Base-by-base conservation (phyloP, 2,888 invertebrate species). In the Deilephila porcellus region DNA sequence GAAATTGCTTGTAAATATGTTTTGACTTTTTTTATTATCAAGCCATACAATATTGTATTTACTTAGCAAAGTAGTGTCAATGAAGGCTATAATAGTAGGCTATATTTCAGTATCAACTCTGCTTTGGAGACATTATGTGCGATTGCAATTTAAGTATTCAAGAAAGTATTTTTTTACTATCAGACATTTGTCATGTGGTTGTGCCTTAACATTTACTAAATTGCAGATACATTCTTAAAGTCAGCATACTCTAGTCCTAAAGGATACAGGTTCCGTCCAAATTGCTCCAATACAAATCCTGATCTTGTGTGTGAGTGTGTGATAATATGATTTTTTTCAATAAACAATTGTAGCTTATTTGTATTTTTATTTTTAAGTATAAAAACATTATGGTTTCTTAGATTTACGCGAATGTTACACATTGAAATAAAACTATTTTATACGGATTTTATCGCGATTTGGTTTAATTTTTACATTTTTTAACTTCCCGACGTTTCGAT, bases 221-320 rank as follows among this genome's bases (percentile, higher is more conserved):
- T 71, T 72, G 32, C 64, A 67, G 62, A 74, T 45, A 71, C 86
- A 83, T 84, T 93, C 91, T 89, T 87, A 79, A 86, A 85, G 79
- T 87, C 83, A 83, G 82, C 80, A 85, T 83, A 85, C 83, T 92
- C 93, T 93, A 94, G 93, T 93, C 94, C 85, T 92, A 88, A 86
- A 88, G 86, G 88, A 81, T 88, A 91, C 90, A 86, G 85, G 90
- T 91, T 93, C 94, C 94, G 94, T 94, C 94, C 94, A 93, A 93
- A 92, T 91, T 93, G 87, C 88, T 91, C 88, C 86, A 87, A 82
- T 87, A 79, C 85, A 83, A 83, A 83, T 76, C 86, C 82, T 85
- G 82, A 74, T 64, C 64, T 74, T 71, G 11, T 71, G 52, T 71
- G 53, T 67, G 59, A 71, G 62, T 37, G 63, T 45, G 62, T 71